Evolutionary conservation across 2,888 invertebrate species (phyloP), one percentile per base, ranked within the genome.

Genomic region (Allophyes oxyacanthae): DNA sequence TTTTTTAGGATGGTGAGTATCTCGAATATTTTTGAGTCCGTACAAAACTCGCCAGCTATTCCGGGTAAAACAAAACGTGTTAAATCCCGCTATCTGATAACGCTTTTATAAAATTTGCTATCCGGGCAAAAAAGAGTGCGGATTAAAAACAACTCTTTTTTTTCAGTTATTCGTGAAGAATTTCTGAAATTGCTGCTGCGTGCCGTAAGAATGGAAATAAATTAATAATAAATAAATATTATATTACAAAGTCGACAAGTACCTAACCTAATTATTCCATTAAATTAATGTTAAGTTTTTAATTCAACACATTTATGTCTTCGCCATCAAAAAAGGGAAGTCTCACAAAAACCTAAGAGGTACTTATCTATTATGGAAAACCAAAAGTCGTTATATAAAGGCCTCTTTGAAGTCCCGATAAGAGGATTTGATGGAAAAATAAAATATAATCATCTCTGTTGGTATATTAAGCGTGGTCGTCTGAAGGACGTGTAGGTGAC

Each of bases 401-500:
- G 46, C 14, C 20, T 20, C 38, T 71, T 67, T 74, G 62, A 71
- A 55, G 53, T 52, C 10, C 6, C 30, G 30, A 34, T 70, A 71
- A 67, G 64, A 70, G 55, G 67, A 70, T 64, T 64, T 64, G 36
- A 62, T 56, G 52, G 26, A 13, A 55, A 68, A 69, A 69, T 42
- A 20, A 67, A 60, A 56, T 51, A 44, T 46, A 46, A 43, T 42
- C 26, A 50, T 60, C 25, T 52, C 36, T 45, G 36, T 53, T 40
- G 20, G 49, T 44, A 59, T 50, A 58, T 41, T 56, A 40, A 64
- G 25, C 14, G 32, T 26, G 15, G 11, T 40, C 32, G 26, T 46
- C 43, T 64, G 28, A 37, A 56, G 13, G 13, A 37, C 25, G 28
- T 38, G 50, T 11, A 36, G 37, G 38, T 15, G 26, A 30, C 30